Percentiles rank a stretch among this genome's conserved stretches.
Evolutionary conservation across 2,888 invertebrate genomes (phyloP).

Genomic region (Spisula subtruncata): DNA sequence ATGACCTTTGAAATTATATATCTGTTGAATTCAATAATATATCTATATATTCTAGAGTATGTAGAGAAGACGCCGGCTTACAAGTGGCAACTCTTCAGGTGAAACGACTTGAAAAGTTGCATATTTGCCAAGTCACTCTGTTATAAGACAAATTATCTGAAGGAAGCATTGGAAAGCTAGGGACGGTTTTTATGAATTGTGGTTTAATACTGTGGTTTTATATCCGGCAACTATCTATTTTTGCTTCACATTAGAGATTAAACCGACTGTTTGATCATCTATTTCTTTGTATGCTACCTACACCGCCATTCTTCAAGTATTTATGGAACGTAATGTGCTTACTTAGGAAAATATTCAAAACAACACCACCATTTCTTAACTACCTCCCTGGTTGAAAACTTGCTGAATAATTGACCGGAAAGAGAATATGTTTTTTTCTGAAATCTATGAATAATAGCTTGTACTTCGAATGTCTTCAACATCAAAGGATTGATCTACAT

Average conservation of each 20-base stretch:
- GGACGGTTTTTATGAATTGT: constrained; percentile 43
- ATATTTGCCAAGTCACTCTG: constrained; percentile 43
- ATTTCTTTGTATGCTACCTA: constrained; percentile 16
- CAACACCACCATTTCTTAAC: not conserved
- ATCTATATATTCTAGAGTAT: constrained; percentile 22
- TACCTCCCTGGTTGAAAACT: not conserved
- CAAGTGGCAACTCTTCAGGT: constrained; percentile 37
- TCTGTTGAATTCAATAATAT: constrained; percentile 36
- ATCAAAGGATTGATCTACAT: not conserved
- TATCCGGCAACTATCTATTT: constrained; percentile 46
- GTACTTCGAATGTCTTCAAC: constrained; percentile 12
- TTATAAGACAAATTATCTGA: constrained; percentile 40
- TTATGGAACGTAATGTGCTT: constrained; percentile 2
- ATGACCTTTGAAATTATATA: constrained; percentile 35
- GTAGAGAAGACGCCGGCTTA: not conserved
- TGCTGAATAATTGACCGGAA: not conserved
- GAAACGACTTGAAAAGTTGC: constrained; percentile 42
- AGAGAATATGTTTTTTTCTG: not conserved
- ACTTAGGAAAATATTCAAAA: constrained; percentile 17
- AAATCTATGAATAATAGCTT: constrained; percentile 9
- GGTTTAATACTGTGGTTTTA: constrained; percentile 35
- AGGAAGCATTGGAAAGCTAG: constrained; percentile 29
- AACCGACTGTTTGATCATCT: constrained; percentile 45
- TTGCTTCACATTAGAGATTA: constrained; percentile 50
- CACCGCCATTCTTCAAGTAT: constrained; percentile 18